These are phyloP conservation scores for Gymnocheta viridis DNA, from an alignment of 2,888 invertebrate genomes.

Conservation along the genomic window DNA sequence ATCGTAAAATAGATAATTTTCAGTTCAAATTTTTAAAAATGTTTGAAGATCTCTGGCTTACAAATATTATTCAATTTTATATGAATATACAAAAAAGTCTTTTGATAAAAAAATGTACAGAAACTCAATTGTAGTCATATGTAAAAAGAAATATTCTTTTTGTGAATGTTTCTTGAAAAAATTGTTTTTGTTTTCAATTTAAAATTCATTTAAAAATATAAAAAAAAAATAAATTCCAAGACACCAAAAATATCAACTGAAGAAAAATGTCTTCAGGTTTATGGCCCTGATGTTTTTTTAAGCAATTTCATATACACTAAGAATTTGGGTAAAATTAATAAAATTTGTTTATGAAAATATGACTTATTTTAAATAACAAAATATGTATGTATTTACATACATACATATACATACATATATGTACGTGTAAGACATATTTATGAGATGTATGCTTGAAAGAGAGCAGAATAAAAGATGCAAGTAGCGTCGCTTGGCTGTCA, in stretches of 20 bases:
- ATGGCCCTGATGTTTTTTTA: neutral
- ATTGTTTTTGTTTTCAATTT: neutral
- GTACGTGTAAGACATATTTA: neutral
- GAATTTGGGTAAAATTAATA: neutral
- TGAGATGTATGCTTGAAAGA: neutral
- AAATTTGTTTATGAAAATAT: neutral
- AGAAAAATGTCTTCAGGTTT: slow-evolving; percentile 1
- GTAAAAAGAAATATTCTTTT: neutral
- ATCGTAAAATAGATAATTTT: no score
- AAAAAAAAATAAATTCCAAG: neutral
- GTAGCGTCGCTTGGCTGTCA: neutral
- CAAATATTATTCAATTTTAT: neutral
- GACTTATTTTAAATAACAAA: neutral
- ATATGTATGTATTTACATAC: no score
- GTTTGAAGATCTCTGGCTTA: neutral
- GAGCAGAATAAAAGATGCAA: neutral
- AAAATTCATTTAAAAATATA: neutral
- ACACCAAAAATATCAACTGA: neutral
- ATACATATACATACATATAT: no score
- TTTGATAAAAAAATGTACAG: neutral
- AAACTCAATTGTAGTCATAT: neutral
- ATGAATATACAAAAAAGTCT: neutral
- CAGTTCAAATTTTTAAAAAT: no score
- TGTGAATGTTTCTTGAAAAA: neutral
- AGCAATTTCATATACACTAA: neutral